Evolutionary conservation across 1,140 invertebrate genomes (phyloP).

Genomic region (Eubasilissa regina): DNA sequence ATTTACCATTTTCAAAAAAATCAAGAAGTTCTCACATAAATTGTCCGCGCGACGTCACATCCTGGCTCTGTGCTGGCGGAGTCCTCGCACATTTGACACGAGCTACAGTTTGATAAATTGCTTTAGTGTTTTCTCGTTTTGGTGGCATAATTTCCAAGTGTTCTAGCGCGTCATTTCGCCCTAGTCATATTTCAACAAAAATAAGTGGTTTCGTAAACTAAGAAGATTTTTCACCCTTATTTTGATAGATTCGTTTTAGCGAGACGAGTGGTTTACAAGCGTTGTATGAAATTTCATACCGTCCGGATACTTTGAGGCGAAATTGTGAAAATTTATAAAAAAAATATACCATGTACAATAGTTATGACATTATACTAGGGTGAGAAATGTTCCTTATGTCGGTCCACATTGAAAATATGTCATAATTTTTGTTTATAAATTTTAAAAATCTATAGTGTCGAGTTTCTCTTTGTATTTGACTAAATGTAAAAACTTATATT

Average conservation of each 20-base stretch:
- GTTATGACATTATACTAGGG: no score
- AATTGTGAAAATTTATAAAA: not conserved
- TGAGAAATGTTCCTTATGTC: no score
- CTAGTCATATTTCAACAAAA: slow-evolving; percentile 43
- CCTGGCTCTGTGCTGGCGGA: slow-evolving; percentile 27
- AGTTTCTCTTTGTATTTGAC: no score
- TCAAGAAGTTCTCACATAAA: slow-evolving; percentile 48
- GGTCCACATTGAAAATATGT: no score
- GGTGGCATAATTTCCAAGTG: slow-evolving; percentile 35
- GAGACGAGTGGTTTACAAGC: not conserved
- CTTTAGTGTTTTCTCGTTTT: slow-evolving; percentile 39
- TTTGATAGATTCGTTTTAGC: slow-evolving; percentile 27
- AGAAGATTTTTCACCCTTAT: slow-evolving; percentile 13
- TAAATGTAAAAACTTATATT: no score
- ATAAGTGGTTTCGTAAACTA: slow-evolving; percentile 32
- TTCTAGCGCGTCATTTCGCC: slow-evolving; percentile 30
- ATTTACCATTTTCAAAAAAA: slow-evolving; percentile 44
- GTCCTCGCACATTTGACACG: slow-evolving; percentile 43
- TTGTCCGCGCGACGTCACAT: slow-evolving; percentile 36
- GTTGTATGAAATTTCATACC: slow-evolving; percentile 34
- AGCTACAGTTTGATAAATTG: slow-evolving; percentile 46
- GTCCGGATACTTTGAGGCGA: not conserved
- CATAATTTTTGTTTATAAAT: no score
- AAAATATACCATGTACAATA: no score
- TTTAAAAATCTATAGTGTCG: no score